Conservation (phyloP, 2,888 invertebrate species). For the Acrobasis suavella region DNA sequence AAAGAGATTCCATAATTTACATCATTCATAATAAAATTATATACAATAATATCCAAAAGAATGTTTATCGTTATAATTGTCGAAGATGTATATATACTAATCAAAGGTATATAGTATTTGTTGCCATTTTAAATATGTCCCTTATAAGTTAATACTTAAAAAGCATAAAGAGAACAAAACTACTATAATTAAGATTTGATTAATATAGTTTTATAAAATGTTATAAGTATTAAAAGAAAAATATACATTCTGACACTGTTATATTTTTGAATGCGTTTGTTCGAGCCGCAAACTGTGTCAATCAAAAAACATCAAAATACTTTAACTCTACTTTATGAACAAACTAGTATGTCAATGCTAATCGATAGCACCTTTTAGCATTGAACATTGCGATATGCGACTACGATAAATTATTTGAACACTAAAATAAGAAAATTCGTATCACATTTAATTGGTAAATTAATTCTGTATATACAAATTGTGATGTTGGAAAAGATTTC, state of each 20-base stretch:
- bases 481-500: conserved; percentile 30
- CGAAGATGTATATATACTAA: conserved; percentile 36
- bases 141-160: conserved; percentile 25
- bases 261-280: conserved; percentile 18
- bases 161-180: conserved; percentile 28
- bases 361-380: conserved; percentile 50
- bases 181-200: conserved; percentile 18
- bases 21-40: conserved; percentile 69
- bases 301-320: conserved; percentile 8
- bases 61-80: conserved; percentile 68
- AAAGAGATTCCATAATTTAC: conserved; percentile 79
- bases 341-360: conserved; percentile 28
- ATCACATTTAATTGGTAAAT: conserved; percentile 58
- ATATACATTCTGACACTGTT: conserved; percentile 4
- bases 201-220: conserved; percentile 17
- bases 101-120: conserved; percentile 32
- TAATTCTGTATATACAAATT: conserved; percentile 48
- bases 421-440: conserved; percentile 50
- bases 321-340: conserved; percentile 8
- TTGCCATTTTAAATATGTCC: conserved; percentile 35
- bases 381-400: conserved; percentile 42
- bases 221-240: conserved; percentile 4
- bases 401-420: conserved; percentile 32
- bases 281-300: conserved; percentile 12
- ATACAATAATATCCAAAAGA: conserved; percentile 65